Base-by-base conservation (phyloP, 2,888 invertebrate genomes). In the Orthosia gracilis region DNA sequence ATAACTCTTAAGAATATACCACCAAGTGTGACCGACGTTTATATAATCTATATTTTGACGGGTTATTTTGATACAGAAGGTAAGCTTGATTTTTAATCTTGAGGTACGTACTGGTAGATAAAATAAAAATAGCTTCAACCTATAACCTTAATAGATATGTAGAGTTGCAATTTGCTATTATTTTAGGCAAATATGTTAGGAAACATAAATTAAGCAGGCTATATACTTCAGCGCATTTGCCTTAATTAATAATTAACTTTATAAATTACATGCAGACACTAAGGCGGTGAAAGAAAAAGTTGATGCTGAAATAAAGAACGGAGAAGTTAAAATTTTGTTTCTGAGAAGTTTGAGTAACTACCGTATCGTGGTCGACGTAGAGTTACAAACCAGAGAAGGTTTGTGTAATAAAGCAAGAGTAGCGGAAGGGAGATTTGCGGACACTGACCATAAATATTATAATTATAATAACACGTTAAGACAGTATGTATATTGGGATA, bases 1-100 rank as follows among this genome's bases (percentile, higher is more conserved):
- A 50, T 72, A 58, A 50, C 18, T 50, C 50, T 72, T n/a, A 26
- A 45, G 26, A 72, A 72, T 72, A 50, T 72, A 50, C 13, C 57
- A 15, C 11, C 7, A 17, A 50, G 45, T 1, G 72, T 72, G n/a
- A 72, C n/a, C 11, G 1, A 2, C 2, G 17, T 13, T 2, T 18
- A 13, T 26, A 9, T 57, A 11, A 26, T 12, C 5, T 11, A 31
- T 7, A 18, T 18, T 31, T 31, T 31, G 31, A 31, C 31, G 7
- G 0, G 7, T 40, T 40, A 0, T 40, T 40, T 40, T 4, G 31
- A 2, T 31, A 1, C 40, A 40, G 9, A 1, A 40, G 40, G 40
- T 40, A 40, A 40, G 40, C 9, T 40, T 40, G 40, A 0, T 40
- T 40, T 40, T 40, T 40, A 40, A 1, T 40, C 9, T 9, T 1